These are phyloP conservation scores for Caloenas nicobarica DNA, from an alignment of 2,113 vertebrate species.

Conservation along the genomic window DNA sequence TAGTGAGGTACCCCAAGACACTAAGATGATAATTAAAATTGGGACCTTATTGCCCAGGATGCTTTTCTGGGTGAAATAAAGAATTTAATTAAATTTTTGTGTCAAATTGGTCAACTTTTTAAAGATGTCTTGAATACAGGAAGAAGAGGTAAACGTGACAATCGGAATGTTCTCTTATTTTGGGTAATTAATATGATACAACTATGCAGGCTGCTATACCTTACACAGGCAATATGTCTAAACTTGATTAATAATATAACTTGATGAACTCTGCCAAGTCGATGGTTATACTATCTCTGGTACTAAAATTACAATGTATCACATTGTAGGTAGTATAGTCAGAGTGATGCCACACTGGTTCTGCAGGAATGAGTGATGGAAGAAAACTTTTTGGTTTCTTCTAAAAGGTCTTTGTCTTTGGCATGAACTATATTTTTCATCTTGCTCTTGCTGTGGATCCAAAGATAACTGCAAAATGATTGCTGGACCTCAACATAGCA, in stretches of 20 bases:
- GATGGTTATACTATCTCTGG: neutral
- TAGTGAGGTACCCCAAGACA: neutral
- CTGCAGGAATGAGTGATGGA: neutral
- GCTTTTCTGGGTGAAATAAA: neutral
- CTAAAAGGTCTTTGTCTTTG: neutral
- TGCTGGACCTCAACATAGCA: neutral
- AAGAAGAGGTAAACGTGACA: neutral
- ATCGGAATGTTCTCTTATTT: neutral
- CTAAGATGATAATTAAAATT: neutral
- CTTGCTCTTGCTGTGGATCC: neutral
- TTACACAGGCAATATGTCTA: neutral
- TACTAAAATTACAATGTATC: neutral
- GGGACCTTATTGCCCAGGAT: neutral
- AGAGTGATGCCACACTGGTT: neutral
- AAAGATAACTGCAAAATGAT: neutral
- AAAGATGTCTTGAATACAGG: accelerated
- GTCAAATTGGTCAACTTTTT: neutral
- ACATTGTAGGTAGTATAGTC: neutral
- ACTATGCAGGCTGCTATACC: neutral
- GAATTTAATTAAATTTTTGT: neutral
- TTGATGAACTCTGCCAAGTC: neutral
- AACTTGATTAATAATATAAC: neutral
- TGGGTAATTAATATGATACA: neutral
- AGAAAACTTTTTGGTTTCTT: neutral
- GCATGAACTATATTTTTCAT: neutral